A percentile compares a stretch with the other conserved stretches of the same genome.
These are phyloP conservation scores for Megastigmus dorsalis DNA, from an alignment of 2,888 invertebrate genomes.

Conservation along the genomic window DNA sequence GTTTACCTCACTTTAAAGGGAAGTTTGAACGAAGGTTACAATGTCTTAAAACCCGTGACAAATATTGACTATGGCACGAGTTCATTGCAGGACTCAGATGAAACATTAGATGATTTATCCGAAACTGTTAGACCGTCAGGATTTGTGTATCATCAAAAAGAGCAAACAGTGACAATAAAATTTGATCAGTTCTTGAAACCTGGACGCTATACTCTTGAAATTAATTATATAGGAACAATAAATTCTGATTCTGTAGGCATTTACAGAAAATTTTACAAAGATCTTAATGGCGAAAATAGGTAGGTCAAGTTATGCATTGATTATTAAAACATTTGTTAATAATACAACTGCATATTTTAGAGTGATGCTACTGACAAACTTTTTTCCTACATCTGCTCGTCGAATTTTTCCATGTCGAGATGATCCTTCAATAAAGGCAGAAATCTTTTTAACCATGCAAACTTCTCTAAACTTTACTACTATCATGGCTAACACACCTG, in stretches of 20 bases:
- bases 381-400: slow-evolving; percentile 46
- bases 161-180: slow-evolving; percentile 47
- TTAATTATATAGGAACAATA: slow-evolving; percentile 78
- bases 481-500: slow-evolving; percentile 23
- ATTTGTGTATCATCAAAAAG: slow-evolving; percentile 38
- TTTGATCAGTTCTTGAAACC: slow-evolving; percentile 52
- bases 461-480: slow-evolving; percentile 49
- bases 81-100: slow-evolving; percentile 47
- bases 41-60: slow-evolving; percentile 49
- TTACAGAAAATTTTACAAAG: slow-evolving; percentile 80
- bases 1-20: slow-evolving; percentile 58
- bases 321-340: neutral
- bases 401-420: slow-evolving; percentile 51
- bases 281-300: slow-evolving; percentile 71
- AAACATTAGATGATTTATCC: slow-evolving; percentile 33
- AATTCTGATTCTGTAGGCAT: slow-evolving; percentile 80
- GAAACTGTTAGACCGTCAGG: slow-evolving; percentile 36
- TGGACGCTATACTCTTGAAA: slow-evolving; percentile 77
- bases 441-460: slow-evolving; percentile 47
- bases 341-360: slow-evolving; percentile 8
- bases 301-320: slow-evolving; percentile 57
- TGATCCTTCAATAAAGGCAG: slow-evolving; percentile 41
- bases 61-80: slow-evolving; percentile 24
- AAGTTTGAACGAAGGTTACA: slow-evolving; percentile 50
- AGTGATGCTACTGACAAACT: slow-evolving; percentile 46